Base-by-base conservation (phyloP, 2,888 invertebrate genomes). In the Magallana nippona region DNA sequence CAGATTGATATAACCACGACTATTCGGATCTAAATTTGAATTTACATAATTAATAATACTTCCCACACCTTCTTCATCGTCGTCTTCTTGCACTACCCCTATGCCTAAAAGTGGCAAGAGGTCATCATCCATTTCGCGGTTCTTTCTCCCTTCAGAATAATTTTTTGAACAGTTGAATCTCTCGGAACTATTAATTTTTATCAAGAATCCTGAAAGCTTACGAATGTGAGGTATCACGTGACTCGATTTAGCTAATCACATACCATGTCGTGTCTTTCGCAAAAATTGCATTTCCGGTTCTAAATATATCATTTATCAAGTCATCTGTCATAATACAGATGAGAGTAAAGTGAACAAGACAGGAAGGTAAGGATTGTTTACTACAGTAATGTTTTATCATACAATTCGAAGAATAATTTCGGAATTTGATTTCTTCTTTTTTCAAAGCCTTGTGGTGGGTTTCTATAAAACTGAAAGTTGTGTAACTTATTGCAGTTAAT, bases 21-120 rank as follows among this genome's bases (percentile, higher is more conserved):
- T 2, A 17, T 60, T 8, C 60, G 3, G n/a, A 19, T 2, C 3
- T 60, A 17, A 19, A 17, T 44, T 27, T 27, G 27, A 1, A 27
- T 27, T 44, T 44, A 19, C 1, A 17, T 60, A 19, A 19, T 19
- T 19, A 1, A 15, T 17, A 19, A 19, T 19, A 1, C n/a, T 60
- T 60, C 19, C 1, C 1, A 60, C 27, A 56, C 56, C 78, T 22
- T 62, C 58, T 3, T 58, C 58, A 55, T 80, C 80, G 27, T 71
- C 56, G 15, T 71, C 71, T 27, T 79, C 78, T 58, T 78, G 57
- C 10, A 55, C 56, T 3, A 85, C n/a, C 85, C 89, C 86, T 58
- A 89, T 83, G 2, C 90, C 91, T 19, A 92, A 83, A 60, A 92
- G 86, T n/a, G 92, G 91, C 62, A 91, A 87, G 63, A 91, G 85